Base-by-base conservation (phyloP, 2,888 invertebrate species). In the Ennomos fuscantarius region DNA sequence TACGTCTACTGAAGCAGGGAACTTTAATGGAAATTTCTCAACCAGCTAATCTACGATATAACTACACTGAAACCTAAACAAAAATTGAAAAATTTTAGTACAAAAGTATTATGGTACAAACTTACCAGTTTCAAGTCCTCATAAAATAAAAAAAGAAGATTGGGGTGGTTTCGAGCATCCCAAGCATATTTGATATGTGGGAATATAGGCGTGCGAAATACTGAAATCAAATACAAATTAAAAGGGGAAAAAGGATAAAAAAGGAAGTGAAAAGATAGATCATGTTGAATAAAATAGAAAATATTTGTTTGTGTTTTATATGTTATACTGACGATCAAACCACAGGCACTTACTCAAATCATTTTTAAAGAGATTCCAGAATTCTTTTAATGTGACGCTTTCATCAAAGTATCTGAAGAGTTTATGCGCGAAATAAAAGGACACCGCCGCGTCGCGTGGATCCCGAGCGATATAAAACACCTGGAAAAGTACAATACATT, bases 381-480 rank as follows among this genome's bases (percentile, higher is more conserved):
- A 86, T 53, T 84, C 82, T 13, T 77, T 73, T 33, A 85, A 64
- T 40, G 76, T 61, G 9, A 82, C 78, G 8, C 60, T 65, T 1
- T 78, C 74, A 15, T 79, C 79, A 47, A 85, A 83, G 52, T 81
- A 80, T 12, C 78, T 62, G 60, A 84, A 84, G 55, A 86, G 63
- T 55, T 80, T 81, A 71, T 83, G 81, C 58, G 96, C 93, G 79
- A 96, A 95, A 77, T 95, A 96, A 79, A 93, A 96, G 0, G 97
- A 97, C 0, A 97, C 95, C 0, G 94, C 94, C 1, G 96, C 95
- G 80, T 97, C 97, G 75, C 96, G 96, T 0, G 97, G 96, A 83
- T 97, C 96, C 41, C 97, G 92, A 0, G 96, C 95, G 3, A 97
- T 93, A 78, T 97, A 97, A 37, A 96, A 91, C 8, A 96, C 86